phyloP scores from a whole-genome alignment of 2,797 vertebrate species.

The Enteromius radiatus region DNA sequence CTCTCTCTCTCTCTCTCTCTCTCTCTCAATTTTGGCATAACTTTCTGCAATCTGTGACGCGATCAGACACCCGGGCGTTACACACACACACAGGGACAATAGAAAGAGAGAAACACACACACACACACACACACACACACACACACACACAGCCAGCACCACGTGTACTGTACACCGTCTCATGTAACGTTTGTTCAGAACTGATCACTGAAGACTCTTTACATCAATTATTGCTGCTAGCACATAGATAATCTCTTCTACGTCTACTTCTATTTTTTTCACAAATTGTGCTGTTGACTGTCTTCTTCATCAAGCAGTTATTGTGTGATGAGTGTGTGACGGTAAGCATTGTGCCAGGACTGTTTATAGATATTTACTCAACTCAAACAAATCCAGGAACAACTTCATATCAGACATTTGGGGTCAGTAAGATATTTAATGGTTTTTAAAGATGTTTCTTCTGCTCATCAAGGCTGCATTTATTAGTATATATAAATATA shows the following conservation, averaged over 20 bases:
- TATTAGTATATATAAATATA: no score
- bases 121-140: background rate
- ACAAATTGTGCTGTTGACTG: background rate
- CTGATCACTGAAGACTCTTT: background rate
- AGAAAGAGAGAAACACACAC: background rate
- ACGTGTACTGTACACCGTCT: background rate
- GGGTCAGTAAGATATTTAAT: no score
- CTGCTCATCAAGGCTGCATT: no score
- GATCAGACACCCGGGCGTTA: constrained; percentile 85
- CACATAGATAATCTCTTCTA: background rate
- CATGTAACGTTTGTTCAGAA: background rate
- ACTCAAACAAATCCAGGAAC: background rate
- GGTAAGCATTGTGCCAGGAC: background rate
- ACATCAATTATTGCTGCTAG: background rate
- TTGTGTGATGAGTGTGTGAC: background rate
- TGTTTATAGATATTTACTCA: background rate
- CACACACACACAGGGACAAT: background rate
- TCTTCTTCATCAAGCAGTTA: background rate
- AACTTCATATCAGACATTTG: background rate
- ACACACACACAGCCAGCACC: background rate
- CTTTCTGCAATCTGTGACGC: constrained; percentile 90
- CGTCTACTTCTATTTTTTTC: background rate
- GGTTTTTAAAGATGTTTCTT: no score
- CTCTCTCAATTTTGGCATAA: constrained; percentile 78
- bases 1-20: constrained; percentile 2